A percentile compares a stretch with the other conserved stretches of the same genome.
Evolutionary conservation across 2,113 vertebrate species (phyloP).

Genomic region (Pollachius pollachius): DNA sequence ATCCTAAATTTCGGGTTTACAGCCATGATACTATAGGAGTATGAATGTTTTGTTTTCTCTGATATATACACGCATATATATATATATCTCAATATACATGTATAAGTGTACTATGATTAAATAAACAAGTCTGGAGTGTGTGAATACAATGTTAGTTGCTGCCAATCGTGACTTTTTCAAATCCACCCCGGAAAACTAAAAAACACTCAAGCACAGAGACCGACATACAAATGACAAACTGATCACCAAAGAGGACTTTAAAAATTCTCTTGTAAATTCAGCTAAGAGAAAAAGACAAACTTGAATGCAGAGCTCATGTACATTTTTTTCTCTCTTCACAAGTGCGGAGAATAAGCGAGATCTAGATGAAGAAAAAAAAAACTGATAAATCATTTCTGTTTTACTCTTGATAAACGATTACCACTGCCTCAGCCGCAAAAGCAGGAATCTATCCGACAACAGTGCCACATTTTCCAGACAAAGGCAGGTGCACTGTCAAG

Average conservation of each 20-base stretch:
- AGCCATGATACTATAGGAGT: conserved; percentile 51
- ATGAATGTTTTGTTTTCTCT: conserved; percentile 43
- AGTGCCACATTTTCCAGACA: conserved; percentile 58
- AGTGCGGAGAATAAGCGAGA: conserved; percentile 32
- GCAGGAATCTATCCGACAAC: conserved; percentile 53
- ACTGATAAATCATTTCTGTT: conserved; percentile 47
- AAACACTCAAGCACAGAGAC: conserved; percentile 67
- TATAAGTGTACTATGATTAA: conserved; percentile 21
- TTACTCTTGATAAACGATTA: conserved; percentile 54
- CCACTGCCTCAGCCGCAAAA: conserved; percentile 40
- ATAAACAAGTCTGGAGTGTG: conserved; percentile 53
- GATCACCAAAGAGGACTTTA: conserved; percentile 60
- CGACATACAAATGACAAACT: conserved; percentile 64
- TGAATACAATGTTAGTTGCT: conserved; percentile 60
- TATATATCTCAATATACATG: conserved; percentile 59
- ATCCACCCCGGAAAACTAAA: conserved; percentile 57
- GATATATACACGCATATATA: conserved; percentile 44
- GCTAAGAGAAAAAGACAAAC: conserved; percentile 61
- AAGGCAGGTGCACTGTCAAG: conserved; percentile 52
- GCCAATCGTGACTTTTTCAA: conserved; percentile 50
- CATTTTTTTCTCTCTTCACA: conserved; percentile 27
- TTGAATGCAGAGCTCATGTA: conserved; percentile 57
- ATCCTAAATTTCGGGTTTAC: conserved; percentile 51
- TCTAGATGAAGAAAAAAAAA: conserved; percentile 32
- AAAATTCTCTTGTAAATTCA: conserved; percentile 68